Evolutionary conservation across 1,140 invertebrate genomes (phyloP), one percentile per base, ranked within the genome.

Genomic region (Parapsyche elsis): DNA sequence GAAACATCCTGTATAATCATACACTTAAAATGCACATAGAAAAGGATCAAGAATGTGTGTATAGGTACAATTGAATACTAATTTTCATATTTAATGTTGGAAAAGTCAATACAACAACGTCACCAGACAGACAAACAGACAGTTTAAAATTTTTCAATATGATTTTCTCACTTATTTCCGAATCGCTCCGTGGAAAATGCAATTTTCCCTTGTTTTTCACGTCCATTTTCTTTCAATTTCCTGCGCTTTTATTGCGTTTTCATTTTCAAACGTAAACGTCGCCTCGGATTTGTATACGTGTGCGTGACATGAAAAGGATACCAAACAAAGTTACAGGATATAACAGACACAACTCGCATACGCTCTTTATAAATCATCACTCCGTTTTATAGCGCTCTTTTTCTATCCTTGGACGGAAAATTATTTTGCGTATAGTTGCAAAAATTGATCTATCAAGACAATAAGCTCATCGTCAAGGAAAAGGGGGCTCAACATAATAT

Each of bases 141-240:
- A 10, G 49, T 61, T 67, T 67, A n/a, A n/a, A n/a, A 23, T 26
- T 77, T 57, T 77, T 64, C 64, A 77, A 77, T 77, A 64, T 46
- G 59, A 77, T 77, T 77, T 77, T 49, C 46, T 77, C 75, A 77
- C 75, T 77, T 77, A 77, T 77, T 77, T 77, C 75, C 57, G 74
- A 76, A 76, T 21, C 57, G 74, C 16, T 76, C 71, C 21, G 46
- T 9, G 73, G 49, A 75, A 75, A 75, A 57, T 75, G 49, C 46
- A 30, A 77, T 77, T 77, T 61, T 77, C 44, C 46, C 24, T 46
- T 45, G 57, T 46, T 64, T 64, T 77, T 64, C 57, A 38, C 30
- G 16, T 64, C 57, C 46, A 77, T 77, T 77, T 77, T 77, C 75
- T 77, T 77, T 77, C 64, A 57, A 77, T 77, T 77, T 77, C 75